phyloP scores from a whole-genome alignment of 2,888 invertebrate genomes.

The Scrobipalpa atriplicella region DNA sequence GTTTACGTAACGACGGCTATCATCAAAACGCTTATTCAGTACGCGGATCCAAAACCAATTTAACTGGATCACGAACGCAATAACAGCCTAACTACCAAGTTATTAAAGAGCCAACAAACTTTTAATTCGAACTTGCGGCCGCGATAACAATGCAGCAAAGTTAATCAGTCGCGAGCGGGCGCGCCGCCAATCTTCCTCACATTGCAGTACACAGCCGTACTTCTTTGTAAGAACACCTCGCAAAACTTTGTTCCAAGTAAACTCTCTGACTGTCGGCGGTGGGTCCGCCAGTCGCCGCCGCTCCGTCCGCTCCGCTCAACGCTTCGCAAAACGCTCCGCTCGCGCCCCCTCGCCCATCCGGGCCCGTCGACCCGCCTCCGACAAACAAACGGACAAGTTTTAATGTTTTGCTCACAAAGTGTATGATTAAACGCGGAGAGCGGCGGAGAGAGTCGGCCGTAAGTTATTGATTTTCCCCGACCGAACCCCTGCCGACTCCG shows the following conservation, averaged over 20 bases:
- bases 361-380: slow-evolving; percentile 64
- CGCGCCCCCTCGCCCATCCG: slow-evolving; percentile 54
- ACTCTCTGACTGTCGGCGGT: slow-evolving; percentile 56
- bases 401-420: slow-evolving; percentile 83
- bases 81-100: slow-evolving; percentile 57
- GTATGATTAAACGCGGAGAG: slow-evolving; percentile 83
- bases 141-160: slow-evolving; percentile 75
- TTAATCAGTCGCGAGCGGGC: slow-evolving; percentile 63
- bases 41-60: slow-evolving; percentile 44
- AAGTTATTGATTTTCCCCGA: slow-evolving; percentile 83
- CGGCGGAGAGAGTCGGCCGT: slow-evolving; percentile 82
- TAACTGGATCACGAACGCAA: slow-evolving; percentile 49
- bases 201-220: slow-evolving; percentile 76
- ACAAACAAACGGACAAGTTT: slow-evolving; percentile 83
- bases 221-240: slow-evolving; percentile 80
- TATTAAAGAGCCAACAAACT: slow-evolving; percentile 62
- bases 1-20: slow-evolving; percentile 13
- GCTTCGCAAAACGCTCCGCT: slow-evolving; percentile 36
- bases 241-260: slow-evolving; percentile 80
- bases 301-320: slow-evolving; percentile 49
- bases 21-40: slow-evolving; percentile 11
- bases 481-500: slow-evolving; percentile 77
- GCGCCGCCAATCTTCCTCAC: slow-evolving; percentile 71
- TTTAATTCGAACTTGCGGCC: slow-evolving; percentile 70
- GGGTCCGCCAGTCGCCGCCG: slow-evolving; percentile 49